Evolutionary conservation across 2,888 invertebrate species (phyloP).

Genomic region (Mimas tiliae): DNA sequence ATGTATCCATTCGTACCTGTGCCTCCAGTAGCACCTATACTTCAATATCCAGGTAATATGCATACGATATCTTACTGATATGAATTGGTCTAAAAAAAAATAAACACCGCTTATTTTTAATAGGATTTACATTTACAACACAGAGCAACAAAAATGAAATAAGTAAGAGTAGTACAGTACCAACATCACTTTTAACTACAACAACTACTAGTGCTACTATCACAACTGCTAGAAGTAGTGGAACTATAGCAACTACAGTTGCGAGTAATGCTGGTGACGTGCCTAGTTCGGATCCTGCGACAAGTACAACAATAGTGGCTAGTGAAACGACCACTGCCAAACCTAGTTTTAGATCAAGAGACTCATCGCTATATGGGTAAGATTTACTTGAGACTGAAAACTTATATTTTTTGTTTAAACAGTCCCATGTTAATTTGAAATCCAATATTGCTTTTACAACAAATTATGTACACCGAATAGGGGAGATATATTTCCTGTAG

Average conservation of each 20-base stretch:
- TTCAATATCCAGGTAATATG: constrained; percentile 48
- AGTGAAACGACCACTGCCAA: neutral
- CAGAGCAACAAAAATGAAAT: constrained; percentile 8
- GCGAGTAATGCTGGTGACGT: neutral
- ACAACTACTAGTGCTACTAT: constrained; percentile 11
- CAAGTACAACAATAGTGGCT: neutral
- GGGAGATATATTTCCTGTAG: neutral
- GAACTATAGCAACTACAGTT: constrained; percentile 8
- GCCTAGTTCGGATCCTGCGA: neutral
- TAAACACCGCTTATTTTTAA: neutral
- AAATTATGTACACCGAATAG: neutral
- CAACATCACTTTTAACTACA: constrained; percentile 16
- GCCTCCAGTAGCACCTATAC: constrained; percentile 58
- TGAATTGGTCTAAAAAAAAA: neutral
- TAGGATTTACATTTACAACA: constrained; percentile 26
- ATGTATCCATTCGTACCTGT: constrained; percentile 76
- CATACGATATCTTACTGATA: neutral
- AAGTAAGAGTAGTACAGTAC: constrained; percentile 26
- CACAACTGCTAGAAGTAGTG: constrained; percentile 4
- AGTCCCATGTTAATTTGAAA: neutral
- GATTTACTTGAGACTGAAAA: neutral
- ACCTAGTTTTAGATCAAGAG: constrained; percentile 9
- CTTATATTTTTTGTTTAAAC: neutral
- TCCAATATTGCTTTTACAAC: neutral
- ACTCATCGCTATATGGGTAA: constrained; percentile 4